These are phyloP conservation scores for Meloidogyne floridensis DNA, from an alignment of 1,140 invertebrate species.

Conservation along the genomic window DNA sequence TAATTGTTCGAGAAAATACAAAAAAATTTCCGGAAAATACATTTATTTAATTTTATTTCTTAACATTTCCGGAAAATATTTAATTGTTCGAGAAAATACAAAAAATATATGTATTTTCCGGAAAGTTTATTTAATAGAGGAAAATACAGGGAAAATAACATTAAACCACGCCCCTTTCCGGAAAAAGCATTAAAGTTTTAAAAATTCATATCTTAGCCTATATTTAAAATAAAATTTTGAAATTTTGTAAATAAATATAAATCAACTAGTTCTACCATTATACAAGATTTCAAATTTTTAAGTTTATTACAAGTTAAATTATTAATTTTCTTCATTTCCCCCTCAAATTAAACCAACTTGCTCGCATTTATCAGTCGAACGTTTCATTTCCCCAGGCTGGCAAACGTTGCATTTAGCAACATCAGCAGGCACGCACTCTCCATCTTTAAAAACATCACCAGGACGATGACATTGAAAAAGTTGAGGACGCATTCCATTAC, in stretches of 20 bases:
- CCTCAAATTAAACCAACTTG: slow-evolving; percentile 4
- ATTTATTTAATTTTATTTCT: neutral
- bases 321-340: too few relatives aligned
- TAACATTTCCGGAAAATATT: too few relatives aligned
- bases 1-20: neutral
- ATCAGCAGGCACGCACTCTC: slow-evolving; percentile 16
- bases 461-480: slow-evolving; percentile 33
- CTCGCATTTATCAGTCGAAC: slow-evolving; percentile 35
- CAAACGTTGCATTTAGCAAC: slow-evolving; percentile 25
- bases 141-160: neutral
- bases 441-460: slow-evolving; percentile 29
- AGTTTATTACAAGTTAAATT: neutral
- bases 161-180: too few relatives aligned
- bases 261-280: neutral
- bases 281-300: neutral
- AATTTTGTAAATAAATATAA: neutral
- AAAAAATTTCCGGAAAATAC: neutral
- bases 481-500: slow-evolving; percentile 32
- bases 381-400: slow-evolving; percentile 25
- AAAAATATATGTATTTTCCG: neutral
- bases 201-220: neutral
- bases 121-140: neutral
- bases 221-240: neutral
- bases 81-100: neutral
- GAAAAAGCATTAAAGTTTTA: neutral